Base-by-base conservation (phyloP, 2,113 vertebrate species). In the Mystacornis crossleyi region DNA sequence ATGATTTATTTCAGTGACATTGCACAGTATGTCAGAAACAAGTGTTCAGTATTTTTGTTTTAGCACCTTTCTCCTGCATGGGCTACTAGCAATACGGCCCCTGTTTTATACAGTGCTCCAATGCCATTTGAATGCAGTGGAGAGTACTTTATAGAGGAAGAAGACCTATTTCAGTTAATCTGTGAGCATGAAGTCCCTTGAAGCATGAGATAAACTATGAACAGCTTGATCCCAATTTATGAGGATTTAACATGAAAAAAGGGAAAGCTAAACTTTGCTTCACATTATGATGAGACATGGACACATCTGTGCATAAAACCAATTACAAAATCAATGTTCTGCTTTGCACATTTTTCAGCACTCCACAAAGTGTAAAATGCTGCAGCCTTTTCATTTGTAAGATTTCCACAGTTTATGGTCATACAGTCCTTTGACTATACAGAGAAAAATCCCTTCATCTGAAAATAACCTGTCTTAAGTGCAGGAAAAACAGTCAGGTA, bases 291-390 rank as follows among this genome's bases (percentile, higher is more conserved):
- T 85, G 57, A 95, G 57, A 84, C 65, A 54, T 33, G 78, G 66
- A 65, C 70, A 80, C 38, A 91, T 73, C 78, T 69, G 58, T 73
- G 70, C 66, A 73, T 82, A 89, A 94, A 95, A 29, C 36, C 81
- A 87, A 82, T 94, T 91, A 93, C 47, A 91, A 95, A 91, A 57
- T 50, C 87, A 85, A 9, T 73, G 73, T 79, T 93, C 87, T 94
- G 61, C 81, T 84, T 89, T 4, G 5, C 23, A 61, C 33, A 26
- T 80, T 73, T 89, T 91, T 79, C 78, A 81, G 50, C 25, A 18
- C 62, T 94, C 57, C 8, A 60, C 36, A 91, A 89, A 75, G n/a
- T 15, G 14, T 53, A 91, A 91, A 89, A 89, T 72, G 40, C 45
- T 89, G 78, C 18, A 64, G 57, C 20, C 31, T 70, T 85, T 92